Evolutionary conservation across 30 jellyfish, hydroid and myxozoan species (phyloP).

Genomic region (Calvadosia cruxmelitensis): DNA sequence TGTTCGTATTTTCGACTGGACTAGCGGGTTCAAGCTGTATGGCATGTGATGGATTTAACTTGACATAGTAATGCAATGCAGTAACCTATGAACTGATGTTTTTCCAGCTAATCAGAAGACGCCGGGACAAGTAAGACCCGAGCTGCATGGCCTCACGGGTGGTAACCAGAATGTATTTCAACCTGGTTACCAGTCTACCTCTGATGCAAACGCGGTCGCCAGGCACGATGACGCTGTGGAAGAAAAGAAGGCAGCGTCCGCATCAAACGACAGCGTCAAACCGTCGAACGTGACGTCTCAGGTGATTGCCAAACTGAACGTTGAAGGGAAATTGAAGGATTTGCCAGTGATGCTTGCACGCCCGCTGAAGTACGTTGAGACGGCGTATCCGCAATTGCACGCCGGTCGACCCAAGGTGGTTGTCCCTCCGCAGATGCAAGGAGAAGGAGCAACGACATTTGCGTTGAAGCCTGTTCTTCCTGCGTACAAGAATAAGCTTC

Average conservation of each 20-base stretch:
- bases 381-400: conserved; percentile 60
- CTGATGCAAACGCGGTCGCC: neutral
- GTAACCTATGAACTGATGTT: too few species aligned
- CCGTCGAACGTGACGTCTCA: neutral
- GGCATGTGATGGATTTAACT: too few species aligned
- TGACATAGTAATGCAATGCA: too few species aligned
- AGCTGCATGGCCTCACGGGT: neutral
- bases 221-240: conserved; percentile 1
- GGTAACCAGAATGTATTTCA: neutral
- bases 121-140: neutral
- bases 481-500: conserved; percentile 6
- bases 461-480: neutral
- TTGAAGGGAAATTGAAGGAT: conserved; percentile 5
- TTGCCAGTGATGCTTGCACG: conserved; percentile 57
- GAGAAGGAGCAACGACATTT: neutral
- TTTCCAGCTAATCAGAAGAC: neutral
- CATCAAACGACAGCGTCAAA: neutral
- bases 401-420: conserved; percentile 79
- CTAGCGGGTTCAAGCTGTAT: too few species aligned
- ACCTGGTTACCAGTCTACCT: neutral
- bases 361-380: conserved; percentile 61
- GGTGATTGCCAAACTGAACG: neutral
- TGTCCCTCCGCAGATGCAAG: conserved; percentile 30
- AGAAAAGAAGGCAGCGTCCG: too few species aligned
- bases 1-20: too few species aligned